Evolutionary conservation across 2,888 invertebrate genomes (phyloP).

Genomic region (Philereme transversata): DNA sequence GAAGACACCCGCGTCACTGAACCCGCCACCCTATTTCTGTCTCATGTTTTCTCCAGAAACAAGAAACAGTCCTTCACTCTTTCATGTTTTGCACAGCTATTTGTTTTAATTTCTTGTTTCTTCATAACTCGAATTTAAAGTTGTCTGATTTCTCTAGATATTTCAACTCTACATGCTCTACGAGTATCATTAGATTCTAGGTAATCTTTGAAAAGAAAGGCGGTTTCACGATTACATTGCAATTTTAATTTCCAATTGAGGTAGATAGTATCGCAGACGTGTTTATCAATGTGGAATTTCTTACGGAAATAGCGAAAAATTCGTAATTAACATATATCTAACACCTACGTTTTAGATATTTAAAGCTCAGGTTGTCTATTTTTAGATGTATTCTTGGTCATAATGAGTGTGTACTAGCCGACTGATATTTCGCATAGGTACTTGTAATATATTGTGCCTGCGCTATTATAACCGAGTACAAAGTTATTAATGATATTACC

Average conservation of each 20-base stretch:
- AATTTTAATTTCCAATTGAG: no score
- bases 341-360: slow-evolving; percentile 22
- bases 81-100: slow-evolving; percentile 36
- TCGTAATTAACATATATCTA: slow-evolving; percentile 22
- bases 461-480: no score
- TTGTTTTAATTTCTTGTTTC: slow-evolving; percentile 2
- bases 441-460: no score
- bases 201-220: no score
- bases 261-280: no score
- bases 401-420: no score
- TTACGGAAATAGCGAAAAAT: slow-evolving; percentile 7
- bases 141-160: neutral
- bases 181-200: neutral
- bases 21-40: slow-evolving; percentile 67
- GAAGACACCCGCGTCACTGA: slow-evolving; percentile 61
- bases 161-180: neutral
- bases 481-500: no score
- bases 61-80: slow-evolving; percentile 46
- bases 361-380: no score
- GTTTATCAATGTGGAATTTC: neutral
- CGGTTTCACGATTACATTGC: no score
- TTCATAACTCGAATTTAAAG: slow-evolving; percentile 1
- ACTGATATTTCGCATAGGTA: no score
- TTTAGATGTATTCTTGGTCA: no score
- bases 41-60: slow-evolving; percentile 72